Evolutionary conservation across 1,140 invertebrate species (phyloP), one percentile per base, ranked within the genome.

Genomic region (Pteromalus puparum): DNA sequence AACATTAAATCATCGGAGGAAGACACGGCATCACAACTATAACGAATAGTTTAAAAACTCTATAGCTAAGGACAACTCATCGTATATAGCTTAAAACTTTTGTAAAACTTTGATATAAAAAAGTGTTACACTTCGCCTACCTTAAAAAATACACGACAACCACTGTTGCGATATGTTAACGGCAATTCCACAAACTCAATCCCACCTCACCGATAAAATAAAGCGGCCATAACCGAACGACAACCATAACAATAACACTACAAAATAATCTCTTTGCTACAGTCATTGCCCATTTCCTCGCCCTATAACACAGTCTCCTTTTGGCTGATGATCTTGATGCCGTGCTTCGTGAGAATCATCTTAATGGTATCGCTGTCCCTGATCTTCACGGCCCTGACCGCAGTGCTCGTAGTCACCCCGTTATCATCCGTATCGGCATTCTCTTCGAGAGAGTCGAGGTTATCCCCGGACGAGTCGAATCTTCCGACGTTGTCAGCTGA

Each of bases 311-410:
- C 95, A 72, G 95, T 96, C 89, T 96, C 96, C 53, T 95, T 95
- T 89, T 96, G 95, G 88, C 95, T 96, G 34, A 96, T 96, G 53
- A 96, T 95, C 89, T 96, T 95, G 86, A 96, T 96, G 21, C 95
- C 95, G 86, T 96, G 95, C 88, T 96, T 95, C 4, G 95, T 96
- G 68, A 96, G 93, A 88, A 96, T 96, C 91, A 96, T 94, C 87
- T 95, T 95, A 12, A 96, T 95, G 48, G 95, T 94, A 90, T 96
- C 95, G 85, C 95, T 95, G 86, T 95, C 95, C 84, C 94, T 94
- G 68, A 93, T 92, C 75, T 93, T 93, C 24, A 89, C 88, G 7
- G 15, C n/a, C 42, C 75, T 79, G 21, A 84, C 86, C 26, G 82
- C 48, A 1, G 18, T 42, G 5, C 88, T 86, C 4, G 77, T 85